phyloP scores from a whole-genome alignment of 2,888 invertebrate genomes.

The Ferdinandea cuprea region DNA sequence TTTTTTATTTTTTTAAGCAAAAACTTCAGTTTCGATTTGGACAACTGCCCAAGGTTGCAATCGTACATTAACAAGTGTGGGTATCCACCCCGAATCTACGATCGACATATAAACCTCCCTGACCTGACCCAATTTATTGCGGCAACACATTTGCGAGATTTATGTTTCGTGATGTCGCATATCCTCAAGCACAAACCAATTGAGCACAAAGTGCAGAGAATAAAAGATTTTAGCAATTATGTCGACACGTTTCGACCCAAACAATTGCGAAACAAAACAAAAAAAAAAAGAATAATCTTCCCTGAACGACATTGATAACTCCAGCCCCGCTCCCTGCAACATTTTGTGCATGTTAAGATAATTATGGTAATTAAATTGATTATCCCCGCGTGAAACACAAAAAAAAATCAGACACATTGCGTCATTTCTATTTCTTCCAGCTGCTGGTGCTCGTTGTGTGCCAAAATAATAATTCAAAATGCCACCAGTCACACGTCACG shows the following conservation, averaged over 20 bases:
- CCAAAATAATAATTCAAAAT: constrained; percentile 52
- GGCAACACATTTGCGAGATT: constrained; percentile 32
- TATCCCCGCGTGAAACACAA: constrained; percentile 41
- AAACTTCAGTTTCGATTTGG: constrained; percentile 43
- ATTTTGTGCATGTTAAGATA: constrained; percentile 38
- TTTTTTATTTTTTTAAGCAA: constrained; percentile 12
- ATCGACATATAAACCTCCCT: constrained; percentile 41
- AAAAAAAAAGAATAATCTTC: constrained; percentile 9
- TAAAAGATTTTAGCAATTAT: constrained; percentile 7
- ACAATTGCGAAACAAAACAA: neutral
- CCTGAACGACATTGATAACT: constrained; percentile 46
- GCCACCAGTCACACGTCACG: constrained; percentile 40
- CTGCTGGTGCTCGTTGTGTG: constrained; percentile 26
- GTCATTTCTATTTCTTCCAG: constrained; percentile 61
- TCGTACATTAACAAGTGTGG: constrained; percentile 14
- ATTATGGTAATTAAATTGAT: constrained; percentile 68
- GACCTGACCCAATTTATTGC: constrained; percentile 53
- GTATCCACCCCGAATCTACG: constrained; percentile 22
- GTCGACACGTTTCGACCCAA: neutral
- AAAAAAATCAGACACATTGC: constrained; percentile 47
- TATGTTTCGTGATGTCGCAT: constrained; percentile 17
- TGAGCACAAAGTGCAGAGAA: constrained; percentile 20
- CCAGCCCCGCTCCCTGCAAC: neutral
- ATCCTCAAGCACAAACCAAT: neutral
- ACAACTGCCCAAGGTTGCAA: constrained; percentile 58